Evolutionary conservation across 2,888 invertebrate species (phyloP).

Genomic region (Physocephala rufipes): DNA sequence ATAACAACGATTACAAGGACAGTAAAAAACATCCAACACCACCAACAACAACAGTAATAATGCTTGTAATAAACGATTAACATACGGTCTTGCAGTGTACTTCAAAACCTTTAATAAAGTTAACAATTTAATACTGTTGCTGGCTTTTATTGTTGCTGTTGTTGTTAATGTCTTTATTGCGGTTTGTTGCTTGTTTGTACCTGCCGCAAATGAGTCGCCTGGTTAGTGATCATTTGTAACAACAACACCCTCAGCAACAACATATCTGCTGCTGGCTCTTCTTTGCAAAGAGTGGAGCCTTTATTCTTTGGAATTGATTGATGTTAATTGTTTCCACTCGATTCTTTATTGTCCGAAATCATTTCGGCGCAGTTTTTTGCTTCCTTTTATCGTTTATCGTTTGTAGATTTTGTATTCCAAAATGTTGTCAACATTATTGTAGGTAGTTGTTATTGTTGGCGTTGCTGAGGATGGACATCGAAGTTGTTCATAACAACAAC

Average conservation of each 20-base stretch:
- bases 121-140: constrained; percentile 44
- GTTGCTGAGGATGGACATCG: background rate
- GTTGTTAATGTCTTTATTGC: constrained; percentile 47
- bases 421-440: constrained; percentile 8
- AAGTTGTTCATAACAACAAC: background rate
- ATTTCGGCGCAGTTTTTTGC: constrained; percentile 8
- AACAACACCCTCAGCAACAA: no score
- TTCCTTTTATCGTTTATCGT: no score
- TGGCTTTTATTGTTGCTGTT: constrained; percentile 50
- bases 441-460: background rate
- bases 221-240: no score
- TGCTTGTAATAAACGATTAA: no score
- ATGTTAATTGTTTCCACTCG: background rate
- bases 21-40: constrained; percentile 14
- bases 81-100: constrained; percentile 12
- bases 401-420: constrained; percentile 15
- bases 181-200: constrained; percentile 51
- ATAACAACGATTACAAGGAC: constrained; percentile 9
- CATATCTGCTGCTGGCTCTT: no score
- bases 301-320: background rate
- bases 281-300: background rate
- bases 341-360: background rate
- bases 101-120: constrained; percentile 30
- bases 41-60: no score
- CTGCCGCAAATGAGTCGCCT: constrained; percentile 58